These are phyloP conservation scores for Drosophila micromelanica DNA, from an alignment of 1,140 invertebrate species.

Conservation along the genomic window DNA sequence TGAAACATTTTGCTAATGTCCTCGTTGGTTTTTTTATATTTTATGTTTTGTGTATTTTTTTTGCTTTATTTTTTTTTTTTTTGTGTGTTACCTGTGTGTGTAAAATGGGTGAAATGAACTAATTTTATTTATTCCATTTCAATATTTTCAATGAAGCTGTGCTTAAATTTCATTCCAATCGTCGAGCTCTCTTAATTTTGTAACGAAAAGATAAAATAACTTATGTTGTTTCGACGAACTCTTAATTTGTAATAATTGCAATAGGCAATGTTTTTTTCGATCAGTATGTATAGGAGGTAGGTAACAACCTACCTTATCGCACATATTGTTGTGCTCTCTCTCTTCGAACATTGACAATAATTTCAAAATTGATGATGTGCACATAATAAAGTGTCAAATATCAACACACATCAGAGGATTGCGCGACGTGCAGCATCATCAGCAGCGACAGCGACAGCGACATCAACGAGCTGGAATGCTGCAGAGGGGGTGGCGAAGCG, in stretches of 20 bases:
- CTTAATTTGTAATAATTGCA: neutral
- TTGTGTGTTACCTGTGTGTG: neutral
- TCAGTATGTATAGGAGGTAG: no score
- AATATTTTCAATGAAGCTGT: neutral
- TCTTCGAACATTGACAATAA: slow-evolving; percentile 51
- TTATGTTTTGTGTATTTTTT: neutral
- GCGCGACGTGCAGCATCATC: slow-evolving; percentile 45
- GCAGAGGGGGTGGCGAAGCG: neutral
- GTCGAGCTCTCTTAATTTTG: no score
- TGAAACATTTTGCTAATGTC: neutral
- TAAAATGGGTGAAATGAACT: neutral
- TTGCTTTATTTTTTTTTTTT: neutral
- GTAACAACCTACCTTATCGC: neutral
- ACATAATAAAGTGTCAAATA: slow-evolving; percentile 76
- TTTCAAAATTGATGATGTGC: slow-evolving; percentile 77
- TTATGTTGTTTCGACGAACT: no score
- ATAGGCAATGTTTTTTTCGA: neutral
- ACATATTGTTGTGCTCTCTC: slow-evolving; percentile 18
- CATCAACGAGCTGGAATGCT: slow-evolving; percentile 21
- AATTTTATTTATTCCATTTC: no score
- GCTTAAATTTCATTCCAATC: no score
- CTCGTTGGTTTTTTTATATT: neutral
- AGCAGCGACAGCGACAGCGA: slow-evolving; percentile 34
- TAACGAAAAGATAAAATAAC: no score
- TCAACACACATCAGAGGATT: slow-evolving; percentile 64